Conservation (phyloP, 2,797 vertebrate species). For the Tokudaia muenninki region DNA sequence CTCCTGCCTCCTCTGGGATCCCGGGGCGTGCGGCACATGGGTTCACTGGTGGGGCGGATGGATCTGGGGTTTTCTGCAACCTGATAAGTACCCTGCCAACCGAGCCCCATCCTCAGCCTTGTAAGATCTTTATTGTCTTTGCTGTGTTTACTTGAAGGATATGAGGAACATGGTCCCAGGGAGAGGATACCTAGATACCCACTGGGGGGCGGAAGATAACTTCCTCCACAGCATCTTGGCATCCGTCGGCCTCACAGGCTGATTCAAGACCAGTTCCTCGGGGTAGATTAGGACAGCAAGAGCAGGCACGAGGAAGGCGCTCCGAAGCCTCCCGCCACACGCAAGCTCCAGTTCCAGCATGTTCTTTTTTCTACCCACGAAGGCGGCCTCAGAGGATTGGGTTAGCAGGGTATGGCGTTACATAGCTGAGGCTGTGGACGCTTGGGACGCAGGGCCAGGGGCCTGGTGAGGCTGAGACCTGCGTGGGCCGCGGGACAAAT, state of each 20-base stretch:
- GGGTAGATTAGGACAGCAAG: slow-evolving; percentile 5
- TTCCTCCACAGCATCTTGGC: background rate
- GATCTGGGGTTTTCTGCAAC: background rate
- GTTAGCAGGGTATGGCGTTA: background rate
- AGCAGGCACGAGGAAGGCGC: background rate
- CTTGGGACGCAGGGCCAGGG: background rate
- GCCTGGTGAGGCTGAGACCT: background rate
- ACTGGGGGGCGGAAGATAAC: background rate
- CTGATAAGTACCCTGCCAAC: background rate
- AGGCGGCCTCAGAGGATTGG: background rate
- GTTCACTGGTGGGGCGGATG: background rate
- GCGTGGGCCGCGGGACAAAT: background rate
- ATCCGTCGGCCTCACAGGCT: background rate
- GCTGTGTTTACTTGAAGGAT: slow-evolving; percentile 3
- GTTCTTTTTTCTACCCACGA: background rate
- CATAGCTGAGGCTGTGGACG: no score
- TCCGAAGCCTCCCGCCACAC: background rate
- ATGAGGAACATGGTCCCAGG: background rate
- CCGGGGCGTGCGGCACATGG: background rate
- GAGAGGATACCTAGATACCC: background rate
- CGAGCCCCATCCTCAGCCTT: background rate
- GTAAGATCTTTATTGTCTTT: background rate
- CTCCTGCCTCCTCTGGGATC: background rate
- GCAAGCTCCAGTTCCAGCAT: background rate
- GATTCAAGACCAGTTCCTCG: background rate